Evolutionary conservation across 2,888 invertebrate species (phyloP).

Genomic region (Torymus auratus): DNA sequence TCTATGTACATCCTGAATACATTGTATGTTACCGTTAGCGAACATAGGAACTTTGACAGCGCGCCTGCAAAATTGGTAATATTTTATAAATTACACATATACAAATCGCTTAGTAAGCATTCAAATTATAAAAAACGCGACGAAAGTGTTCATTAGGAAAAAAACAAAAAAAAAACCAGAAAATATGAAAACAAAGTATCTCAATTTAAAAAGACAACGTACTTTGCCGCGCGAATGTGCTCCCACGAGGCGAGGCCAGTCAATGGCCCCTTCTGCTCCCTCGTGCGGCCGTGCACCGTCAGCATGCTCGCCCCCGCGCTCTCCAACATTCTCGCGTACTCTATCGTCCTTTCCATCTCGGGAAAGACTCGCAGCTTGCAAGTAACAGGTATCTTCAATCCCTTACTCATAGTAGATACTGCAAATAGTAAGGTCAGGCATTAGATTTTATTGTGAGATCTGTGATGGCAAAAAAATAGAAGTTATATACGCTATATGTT

Average conservation of each 20-base stretch:
- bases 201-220: slow-evolving; percentile 50
- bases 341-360: slow-evolving; percentile 88
- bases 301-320: slow-evolving; percentile 93
- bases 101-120: no score
- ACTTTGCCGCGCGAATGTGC: slow-evolving; percentile 94
- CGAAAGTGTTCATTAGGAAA: no score
- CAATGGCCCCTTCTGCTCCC: slow-evolving; percentile 96
- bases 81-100: no score
- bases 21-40: slow-evolving; percentile 98
- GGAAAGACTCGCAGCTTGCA: slow-evolving; percentile 97
- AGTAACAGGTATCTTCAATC: slow-evolving; percentile 92
- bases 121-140: no score
- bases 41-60: slow-evolving; percentile 93
- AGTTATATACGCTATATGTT: not conserved
- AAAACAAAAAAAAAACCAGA: no score
- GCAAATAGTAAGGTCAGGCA: slow-evolving; percentile 42
- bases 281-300: slow-evolving; percentile 96
- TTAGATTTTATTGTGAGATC: not conserved
- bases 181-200: no score
- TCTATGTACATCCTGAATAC: slow-evolving; percentile 88
- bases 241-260: slow-evolving; percentile 97
- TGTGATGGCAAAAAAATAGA: not conserved
- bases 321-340: slow-evolving; percentile 96
- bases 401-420: slow-evolving; percentile 82
- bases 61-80: slow-evolving; percentile 7